phyloP scores from a whole-genome alignment of 2,113 vertebrate genomes.

The Thomomys bottae region DNA sequence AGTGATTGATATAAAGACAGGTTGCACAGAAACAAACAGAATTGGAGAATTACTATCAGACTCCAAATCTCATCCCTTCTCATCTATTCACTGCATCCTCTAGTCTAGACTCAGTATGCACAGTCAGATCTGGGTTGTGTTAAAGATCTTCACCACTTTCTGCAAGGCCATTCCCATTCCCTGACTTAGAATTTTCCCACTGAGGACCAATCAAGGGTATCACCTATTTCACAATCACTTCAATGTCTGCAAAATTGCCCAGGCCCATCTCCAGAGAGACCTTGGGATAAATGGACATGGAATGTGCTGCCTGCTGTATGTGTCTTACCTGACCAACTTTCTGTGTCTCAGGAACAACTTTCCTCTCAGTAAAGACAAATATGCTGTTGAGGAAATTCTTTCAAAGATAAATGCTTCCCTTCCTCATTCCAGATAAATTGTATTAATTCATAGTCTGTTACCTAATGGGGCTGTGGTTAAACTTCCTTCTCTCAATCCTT shows the following conservation, averaged over 20 bases:
- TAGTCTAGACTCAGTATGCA: neutral
- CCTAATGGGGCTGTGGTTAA: slow-evolving; percentile 51
- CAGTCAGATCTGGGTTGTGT: neutral
- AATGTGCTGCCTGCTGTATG: neutral
- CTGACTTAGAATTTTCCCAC: neutral
- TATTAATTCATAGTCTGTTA: slow-evolving; percentile 33
- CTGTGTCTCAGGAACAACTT: neutral
- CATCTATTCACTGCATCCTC: neutral
- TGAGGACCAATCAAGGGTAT: neutral
- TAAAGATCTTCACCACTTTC: neutral
- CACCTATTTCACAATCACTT: neutral
- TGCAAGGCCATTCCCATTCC: neutral
- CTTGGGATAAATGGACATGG: too few species aligned
- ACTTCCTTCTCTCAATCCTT: slow-evolving; percentile 65
- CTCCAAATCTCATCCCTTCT: neutral
- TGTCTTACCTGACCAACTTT: slow-evolving; percentile 27
- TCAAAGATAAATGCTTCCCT: slow-evolving; percentile 46
- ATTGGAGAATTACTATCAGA: neutral
- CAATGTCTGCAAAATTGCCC: rapidly evolving
- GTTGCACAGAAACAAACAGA: neutral
- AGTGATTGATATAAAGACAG: neutral
- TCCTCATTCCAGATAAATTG: slow-evolving; percentile 82
- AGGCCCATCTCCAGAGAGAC: neutral
- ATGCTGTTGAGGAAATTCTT: slow-evolving; percentile 58
- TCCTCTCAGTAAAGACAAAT: slow-evolving; percentile 51